Evolutionary conservation across 2,113 vertebrate species (phyloP).

Genomic region (Holacanthus passer): DNA sequence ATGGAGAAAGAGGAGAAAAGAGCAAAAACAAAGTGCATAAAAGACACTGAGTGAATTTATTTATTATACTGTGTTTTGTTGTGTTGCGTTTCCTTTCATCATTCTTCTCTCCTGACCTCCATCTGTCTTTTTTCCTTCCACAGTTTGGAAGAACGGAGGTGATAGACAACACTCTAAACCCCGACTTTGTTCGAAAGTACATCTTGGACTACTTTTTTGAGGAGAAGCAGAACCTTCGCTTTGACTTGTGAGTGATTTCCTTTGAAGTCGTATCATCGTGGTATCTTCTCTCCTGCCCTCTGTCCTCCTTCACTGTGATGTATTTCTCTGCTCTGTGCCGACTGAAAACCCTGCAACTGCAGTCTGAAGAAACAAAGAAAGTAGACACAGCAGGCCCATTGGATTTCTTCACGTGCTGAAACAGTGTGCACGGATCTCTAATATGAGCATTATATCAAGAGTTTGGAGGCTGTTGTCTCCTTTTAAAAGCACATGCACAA

Average conservation of each 20-base stretch:
- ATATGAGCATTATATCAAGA: neutral
- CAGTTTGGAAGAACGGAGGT: constrained; percentile 96
- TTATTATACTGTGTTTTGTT: constrained; percentile 16
- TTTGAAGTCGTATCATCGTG: constrained; percentile 13
- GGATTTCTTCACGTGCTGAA: neutral
- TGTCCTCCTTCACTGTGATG: neutral
- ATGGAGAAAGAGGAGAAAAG: neutral
- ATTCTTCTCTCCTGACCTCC: constrained; percentile 28
- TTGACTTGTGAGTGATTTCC: constrained; percentile 92
- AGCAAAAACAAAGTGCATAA: neutral
- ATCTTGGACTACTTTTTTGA: constrained; percentile 97
- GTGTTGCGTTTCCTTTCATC: constrained; percentile 33
- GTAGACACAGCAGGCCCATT: neutral
- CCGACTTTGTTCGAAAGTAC: constrained; percentile 95
- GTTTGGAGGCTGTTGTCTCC: neutral
- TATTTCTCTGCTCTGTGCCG: neutral
- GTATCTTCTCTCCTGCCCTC: neutral
- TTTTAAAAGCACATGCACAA: neutral
- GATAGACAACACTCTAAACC: constrained; percentile 96
- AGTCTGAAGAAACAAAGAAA: neutral
- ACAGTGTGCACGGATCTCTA: neutral
- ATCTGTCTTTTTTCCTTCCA: constrained; percentile 37
- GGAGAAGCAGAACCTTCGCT: constrained; percentile 95
- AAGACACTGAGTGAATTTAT: constrained; percentile 6
- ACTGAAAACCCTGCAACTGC: neutral